These are phyloP conservation scores for Euwallacea similis DNA, from an alignment of 1,140 invertebrate species.

Conservation along the genomic window DNA sequence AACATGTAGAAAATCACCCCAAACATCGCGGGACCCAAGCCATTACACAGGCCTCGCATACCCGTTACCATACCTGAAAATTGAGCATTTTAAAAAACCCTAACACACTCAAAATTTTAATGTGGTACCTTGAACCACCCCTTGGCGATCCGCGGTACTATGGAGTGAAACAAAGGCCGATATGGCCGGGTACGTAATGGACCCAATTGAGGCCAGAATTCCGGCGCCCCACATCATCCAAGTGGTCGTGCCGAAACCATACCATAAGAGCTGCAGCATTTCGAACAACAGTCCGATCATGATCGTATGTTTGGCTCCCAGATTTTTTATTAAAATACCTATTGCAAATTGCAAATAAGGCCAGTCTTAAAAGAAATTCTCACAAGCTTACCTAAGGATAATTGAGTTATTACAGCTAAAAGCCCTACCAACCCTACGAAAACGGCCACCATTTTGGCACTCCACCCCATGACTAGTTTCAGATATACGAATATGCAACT, in stretches of 20 bases:
- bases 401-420: constrained; percentile 93
- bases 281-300: constrained; percentile 96
- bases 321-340: constrained; percentile 61
- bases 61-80: constrained; percentile 87
- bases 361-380: not conserved
- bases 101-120: constrained; percentile 1
- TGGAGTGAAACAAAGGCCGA: constrained; percentile 98
- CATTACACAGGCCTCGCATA: constrained; percentile 91
- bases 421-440: constrained; percentile 98
- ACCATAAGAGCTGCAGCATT: constrained; percentile 96
- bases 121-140: constrained; percentile 81
- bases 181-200: constrained; percentile 98
- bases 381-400: constrained; percentile 74
- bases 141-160: constrained; percentile 95
- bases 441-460: constrained; percentile 90
- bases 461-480: constrained; percentile 96
- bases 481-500: constrained; percentile 99
- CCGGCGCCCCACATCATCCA: constrained; percentile 99
- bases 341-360: constrained; percentile 1
- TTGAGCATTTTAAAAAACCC: not conserved
- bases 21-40: constrained; percentile 92
- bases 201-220: constrained; percentile 90
- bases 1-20: constrained; percentile 99
- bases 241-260: constrained; percentile 86
- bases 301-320: constrained; percentile 96